Conservation (phyloP, 2,113 vertebrate species). For the Nibea coibor region DNA sequence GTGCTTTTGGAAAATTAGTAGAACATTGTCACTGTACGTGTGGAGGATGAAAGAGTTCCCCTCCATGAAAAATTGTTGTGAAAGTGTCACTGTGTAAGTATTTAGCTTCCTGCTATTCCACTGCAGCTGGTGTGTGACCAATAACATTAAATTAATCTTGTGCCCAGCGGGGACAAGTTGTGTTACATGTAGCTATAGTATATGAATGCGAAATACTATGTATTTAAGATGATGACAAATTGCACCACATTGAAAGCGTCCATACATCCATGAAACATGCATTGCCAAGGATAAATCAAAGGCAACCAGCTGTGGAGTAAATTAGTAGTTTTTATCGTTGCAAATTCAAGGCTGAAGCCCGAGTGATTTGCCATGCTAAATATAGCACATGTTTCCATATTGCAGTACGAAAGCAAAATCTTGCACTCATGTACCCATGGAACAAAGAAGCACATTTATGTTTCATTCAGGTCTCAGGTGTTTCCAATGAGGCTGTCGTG, state of each 20-base stretch:
- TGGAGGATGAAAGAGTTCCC: neutral
- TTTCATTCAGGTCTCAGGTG: constrained; percentile 23
- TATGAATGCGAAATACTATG: neutral
- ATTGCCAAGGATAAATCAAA: neutral
- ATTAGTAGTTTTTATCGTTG: neutral
- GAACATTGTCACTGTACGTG: neutral
- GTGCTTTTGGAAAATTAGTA: neutral
- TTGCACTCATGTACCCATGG: neutral
- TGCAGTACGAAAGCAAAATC: constrained; percentile 14
- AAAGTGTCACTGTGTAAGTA: neutral
- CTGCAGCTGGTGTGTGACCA: neutral
- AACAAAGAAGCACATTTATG: constrained; percentile 11
- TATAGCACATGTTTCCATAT: constrained; percentile 10
- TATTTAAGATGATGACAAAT: neutral
- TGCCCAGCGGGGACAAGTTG: neutral
- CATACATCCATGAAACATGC: neutral
- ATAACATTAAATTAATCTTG: neutral
- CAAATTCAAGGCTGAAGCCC: constrained; percentile 6
- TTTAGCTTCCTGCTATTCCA: neutral
- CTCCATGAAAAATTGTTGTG: neutral
- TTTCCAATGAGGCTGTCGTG: too few relatives aligned
- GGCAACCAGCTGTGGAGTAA: neutral
- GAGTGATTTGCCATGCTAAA: constrained; percentile 10
- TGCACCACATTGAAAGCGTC: neutral
- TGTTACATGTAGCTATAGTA: neutral